phyloP scores from a whole-genome alignment of 2,113 vertebrate genomes.

The Pteropus alecto region DNA sequence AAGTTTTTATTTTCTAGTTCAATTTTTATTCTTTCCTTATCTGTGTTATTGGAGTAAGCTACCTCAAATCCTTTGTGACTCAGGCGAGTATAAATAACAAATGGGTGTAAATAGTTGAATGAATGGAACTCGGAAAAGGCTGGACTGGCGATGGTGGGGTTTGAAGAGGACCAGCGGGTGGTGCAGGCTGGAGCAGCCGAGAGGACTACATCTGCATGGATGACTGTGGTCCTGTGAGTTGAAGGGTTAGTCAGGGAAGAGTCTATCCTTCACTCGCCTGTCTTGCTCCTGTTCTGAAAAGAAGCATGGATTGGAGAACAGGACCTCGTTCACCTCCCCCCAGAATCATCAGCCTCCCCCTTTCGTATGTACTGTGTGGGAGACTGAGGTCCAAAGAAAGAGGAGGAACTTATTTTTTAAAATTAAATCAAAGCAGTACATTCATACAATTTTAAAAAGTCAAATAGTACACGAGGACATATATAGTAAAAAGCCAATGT shows the following conservation, averaged over 20 bases:
- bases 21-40: slow-evolving; percentile 46
- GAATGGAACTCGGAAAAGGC: slow-evolving; percentile 36
- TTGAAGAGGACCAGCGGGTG: not conserved
- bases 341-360: not conserved
- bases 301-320: not conserved
- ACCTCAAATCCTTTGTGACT: slow-evolving; percentile 53
- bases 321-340: not conserved
- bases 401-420: not conserved
- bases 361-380: not conserved
- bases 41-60: slow-evolving; percentile 48
- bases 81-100: slow-evolving; percentile 49
- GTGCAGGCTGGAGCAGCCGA: not conserved
- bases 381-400: slow-evolving; percentile 20
- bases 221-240: not conserved
- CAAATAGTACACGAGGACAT: not conserved
- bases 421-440: slow-evolving; percentile 27
- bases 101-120: slow-evolving; percentile 29
- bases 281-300: not conserved
- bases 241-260: not conserved
- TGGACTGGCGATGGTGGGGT: not conserved
- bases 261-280: not conserved
- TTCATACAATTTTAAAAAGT: not conserved
- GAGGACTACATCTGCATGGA: not conserved
- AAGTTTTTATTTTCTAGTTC: slow-evolving; percentile 52
- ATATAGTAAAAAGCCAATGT: not conserved